Conservation (phyloP, 2,888 invertebrate species). For the Cantharis rufa region DNA sequence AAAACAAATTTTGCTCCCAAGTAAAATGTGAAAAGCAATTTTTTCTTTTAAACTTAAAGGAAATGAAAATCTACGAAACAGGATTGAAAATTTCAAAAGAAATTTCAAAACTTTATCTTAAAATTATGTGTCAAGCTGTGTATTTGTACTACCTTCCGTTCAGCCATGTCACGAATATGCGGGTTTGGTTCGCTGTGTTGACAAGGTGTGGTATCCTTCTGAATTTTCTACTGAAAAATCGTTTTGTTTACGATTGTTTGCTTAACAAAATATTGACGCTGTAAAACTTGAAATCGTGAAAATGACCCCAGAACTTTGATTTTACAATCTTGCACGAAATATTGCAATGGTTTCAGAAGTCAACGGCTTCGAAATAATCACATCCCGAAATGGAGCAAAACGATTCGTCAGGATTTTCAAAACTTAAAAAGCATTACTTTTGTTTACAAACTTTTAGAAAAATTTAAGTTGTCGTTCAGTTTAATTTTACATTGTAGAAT, state of each 20-base stretch:
- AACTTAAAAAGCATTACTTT: not conserved
- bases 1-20: not conserved
- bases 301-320: not conserved
- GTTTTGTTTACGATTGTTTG: not conserved
- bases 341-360: not conserved
- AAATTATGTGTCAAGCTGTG: not conserved
- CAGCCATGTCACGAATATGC: not conserved
- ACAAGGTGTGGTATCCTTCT: not conserved
- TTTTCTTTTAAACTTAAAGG: not conserved
- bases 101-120: not conserved
- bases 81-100: not conserved
- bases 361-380: not conserved
- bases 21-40: not conserved
- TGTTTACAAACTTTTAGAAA: not conserved
- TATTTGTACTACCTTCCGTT: not conserved
- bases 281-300: not conserved
- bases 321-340: not conserved
- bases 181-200: not conserved
- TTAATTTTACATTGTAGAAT: not conserved
- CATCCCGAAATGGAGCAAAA: not conserved
- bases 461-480: not conserved
- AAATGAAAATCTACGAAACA: not conserved
- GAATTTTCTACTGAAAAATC: not conserved
- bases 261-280: not conserved
- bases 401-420: not conserved